Evolutionary conservation across 2,113 vertebrate species (phyloP).

Genomic region (Amphilophus citrinellus): DNA sequence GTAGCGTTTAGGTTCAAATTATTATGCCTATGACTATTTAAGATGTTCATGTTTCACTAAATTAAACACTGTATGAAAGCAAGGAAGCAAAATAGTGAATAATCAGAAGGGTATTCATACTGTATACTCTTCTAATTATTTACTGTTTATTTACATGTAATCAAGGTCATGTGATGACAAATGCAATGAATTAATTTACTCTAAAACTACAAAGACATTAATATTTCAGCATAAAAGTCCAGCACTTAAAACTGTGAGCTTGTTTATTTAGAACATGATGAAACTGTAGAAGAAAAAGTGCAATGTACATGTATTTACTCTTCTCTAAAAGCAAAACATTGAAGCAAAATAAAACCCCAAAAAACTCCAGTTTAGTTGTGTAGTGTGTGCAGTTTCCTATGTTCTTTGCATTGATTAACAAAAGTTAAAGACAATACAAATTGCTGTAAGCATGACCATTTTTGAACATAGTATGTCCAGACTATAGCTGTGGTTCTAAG

Average conservation of each 20-base stretch:
- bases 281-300: not conserved
- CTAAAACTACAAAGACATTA: not conserved
- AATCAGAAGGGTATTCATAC: rapidly evolving
- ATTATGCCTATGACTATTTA: too few species aligned
- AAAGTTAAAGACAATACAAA: not conserved
- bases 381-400: not conserved
- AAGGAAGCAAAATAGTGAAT: not conserved
- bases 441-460: not conserved
- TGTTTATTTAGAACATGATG: not conserved
- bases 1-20: not conserved
- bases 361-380: not conserved
- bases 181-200: not conserved
- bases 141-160: not conserved
- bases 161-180: not conserved
- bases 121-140: not conserved
- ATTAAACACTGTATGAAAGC: too few species aligned
- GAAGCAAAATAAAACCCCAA: not conserved
- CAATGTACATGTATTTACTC: conserved; percentile 2
- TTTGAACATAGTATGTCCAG: not conserved
- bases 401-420: not conserved
- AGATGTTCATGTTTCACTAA: too few species aligned
- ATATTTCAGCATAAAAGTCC: not conserved
- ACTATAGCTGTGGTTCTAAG: not conserved
- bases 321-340: not conserved
- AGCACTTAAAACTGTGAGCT: not conserved